A percentile compares a stretch with the other conserved stretches of the same genome.
These are phyloP conservation scores for Opisthocomus hoazin DNA, from an alignment of 2,113 vertebrate species.

Conservation along the genomic window DNA sequence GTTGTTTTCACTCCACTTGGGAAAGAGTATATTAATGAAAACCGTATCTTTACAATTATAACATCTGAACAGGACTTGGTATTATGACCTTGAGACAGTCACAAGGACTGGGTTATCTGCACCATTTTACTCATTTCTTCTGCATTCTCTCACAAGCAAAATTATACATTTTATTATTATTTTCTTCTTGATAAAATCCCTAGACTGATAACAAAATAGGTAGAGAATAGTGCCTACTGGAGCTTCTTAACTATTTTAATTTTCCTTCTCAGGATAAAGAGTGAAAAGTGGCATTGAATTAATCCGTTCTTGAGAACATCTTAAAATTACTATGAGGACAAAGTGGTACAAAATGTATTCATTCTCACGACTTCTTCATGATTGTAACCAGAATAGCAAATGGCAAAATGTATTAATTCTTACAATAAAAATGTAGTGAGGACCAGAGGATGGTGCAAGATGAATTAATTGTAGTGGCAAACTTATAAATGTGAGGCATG, in stretches of 20 bases:
- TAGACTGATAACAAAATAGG: neutral
- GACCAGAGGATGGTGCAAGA: constrained; percentile 39
- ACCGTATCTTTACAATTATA: neutral
- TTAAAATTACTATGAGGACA: constrained; percentile 69
- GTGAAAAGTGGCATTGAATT: constrained; percentile 63
- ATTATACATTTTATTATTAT: neutral
- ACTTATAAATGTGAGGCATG: neutral
- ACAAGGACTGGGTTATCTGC: neutral
- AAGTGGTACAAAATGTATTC: constrained; percentile 70
- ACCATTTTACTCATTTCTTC: neutral
- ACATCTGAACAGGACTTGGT: neutral
- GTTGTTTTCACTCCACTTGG: neutral
- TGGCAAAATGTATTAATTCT: constrained; percentile 67
- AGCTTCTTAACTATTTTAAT: constrained; percentile 54
- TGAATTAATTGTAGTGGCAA: constrained; percentile 52
- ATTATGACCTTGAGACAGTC: neutral
- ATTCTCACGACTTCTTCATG: constrained; percentile 63
- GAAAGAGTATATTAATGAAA: neutral
- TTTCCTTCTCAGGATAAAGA: constrained; percentile 58
- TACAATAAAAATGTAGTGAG: constrained; percentile 71
- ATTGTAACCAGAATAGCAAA: constrained; percentile 70
- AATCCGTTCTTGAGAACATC: constrained; percentile 68
- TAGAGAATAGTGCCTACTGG: neutral
- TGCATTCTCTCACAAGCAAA: neutral
- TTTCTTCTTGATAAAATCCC: constrained; percentile 32